Percentiles rank a stretch among this genome's conserved stretches.
Conservation (phyloP, 2,113 vertebrate genomes). For the Psephotus haematonotus region DNA sequence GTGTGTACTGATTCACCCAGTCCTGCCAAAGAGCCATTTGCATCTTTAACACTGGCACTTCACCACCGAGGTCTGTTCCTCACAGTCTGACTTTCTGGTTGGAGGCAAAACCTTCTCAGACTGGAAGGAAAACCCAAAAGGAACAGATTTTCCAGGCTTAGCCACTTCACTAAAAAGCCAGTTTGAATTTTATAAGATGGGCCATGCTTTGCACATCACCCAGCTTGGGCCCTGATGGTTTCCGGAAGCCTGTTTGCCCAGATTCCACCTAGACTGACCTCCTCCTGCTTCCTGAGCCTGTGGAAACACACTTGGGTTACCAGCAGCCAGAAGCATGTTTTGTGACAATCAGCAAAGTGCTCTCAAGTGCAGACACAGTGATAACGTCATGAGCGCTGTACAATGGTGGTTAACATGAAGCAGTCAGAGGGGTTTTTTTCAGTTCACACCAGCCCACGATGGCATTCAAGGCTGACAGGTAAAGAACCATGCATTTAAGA, state of each 20-base stretch:
- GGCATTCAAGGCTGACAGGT: constrained; percentile 10
- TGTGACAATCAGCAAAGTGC: neutral
- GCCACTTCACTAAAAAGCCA: neutral
- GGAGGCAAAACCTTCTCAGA: neutral
- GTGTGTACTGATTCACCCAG: neutral
- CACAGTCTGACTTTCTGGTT: neutral
- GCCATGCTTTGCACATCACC: neutral
- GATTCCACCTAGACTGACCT: neutral
- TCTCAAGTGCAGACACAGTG: neutral
- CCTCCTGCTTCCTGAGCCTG: neutral
- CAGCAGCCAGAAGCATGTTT: neutral
- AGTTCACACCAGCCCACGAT: neutral
- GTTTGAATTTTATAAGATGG: neutral
- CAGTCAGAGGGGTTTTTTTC: neutral
- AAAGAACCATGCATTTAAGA: neutral
- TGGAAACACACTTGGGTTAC: neutral
- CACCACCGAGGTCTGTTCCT: neutral
- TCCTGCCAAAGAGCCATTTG: neutral
- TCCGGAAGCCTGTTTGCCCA: neutral
- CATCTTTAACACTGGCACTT: neutral
- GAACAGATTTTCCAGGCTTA: neutral
- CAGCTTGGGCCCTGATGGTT: neutral
- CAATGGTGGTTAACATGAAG: neutral
- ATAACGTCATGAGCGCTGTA: neutral
- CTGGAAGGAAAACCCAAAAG: neutral